Base-by-base conservation (phyloP, 1,140 invertebrate species). In the Pararge aegeria region DNA sequence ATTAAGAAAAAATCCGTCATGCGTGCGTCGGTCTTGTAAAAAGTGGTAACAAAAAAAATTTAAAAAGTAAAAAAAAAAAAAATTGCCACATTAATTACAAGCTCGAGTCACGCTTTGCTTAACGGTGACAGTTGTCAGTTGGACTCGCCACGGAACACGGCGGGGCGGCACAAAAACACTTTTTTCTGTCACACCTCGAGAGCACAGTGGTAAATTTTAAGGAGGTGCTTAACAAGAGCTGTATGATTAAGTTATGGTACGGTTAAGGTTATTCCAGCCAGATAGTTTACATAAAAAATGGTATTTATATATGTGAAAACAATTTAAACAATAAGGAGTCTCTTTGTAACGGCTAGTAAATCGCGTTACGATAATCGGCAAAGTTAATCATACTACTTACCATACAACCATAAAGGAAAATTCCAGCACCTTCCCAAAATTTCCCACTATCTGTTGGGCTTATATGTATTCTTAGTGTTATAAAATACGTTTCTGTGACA, bases 401-500 rank as follows among this genome's bases (percentile, higher is more conserved):
- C n/a, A n/a, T n/a, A n/a, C n/a, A n/a, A n/a, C n/a, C n/a, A n/a
- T n/a, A n/a, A n/a, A n/a, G n/a, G n/a, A n/a, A n/a, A 24, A 4
- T 10, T 34, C 9, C 3, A 34, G 30, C 30, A 34, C 10, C 30
- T 12, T 12, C 30, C n/a, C 7, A 34, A 34, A 12, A 7, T 34
- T 10, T 34, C 3, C 30, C 30, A n/a, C 12, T 3, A 12, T 34
- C 30, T 34, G 9, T 34, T 3, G 30, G 30, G 34, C 13, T 20
- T 48, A 9, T 48, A 29, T 27, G 21, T 54, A 59, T 68, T 75
- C 66, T 61, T 77, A 77, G 61, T 34, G 38, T 76, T 74, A 75
- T 66, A 69, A 40, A 19, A 34, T 10, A 80, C 69, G 55, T 68
- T 69, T 73, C 78, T 83, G 80, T 83, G 77, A 81, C 71, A 50